Conservation (phyloP, 2,888 invertebrate genomes). For the Isotomurus palustris region DNA sequence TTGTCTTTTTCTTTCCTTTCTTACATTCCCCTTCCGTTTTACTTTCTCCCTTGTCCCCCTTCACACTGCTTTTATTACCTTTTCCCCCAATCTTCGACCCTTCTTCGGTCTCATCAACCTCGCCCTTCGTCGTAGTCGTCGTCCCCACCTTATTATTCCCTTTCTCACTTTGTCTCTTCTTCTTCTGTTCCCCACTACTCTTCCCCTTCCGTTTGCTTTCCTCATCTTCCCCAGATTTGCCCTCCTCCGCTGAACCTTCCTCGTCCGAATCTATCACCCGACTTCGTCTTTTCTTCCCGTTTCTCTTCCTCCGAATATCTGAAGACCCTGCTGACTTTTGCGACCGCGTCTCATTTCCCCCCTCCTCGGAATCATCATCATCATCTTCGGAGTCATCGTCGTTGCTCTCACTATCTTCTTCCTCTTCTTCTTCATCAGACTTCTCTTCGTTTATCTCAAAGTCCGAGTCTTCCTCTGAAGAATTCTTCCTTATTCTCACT, state of each 20-base stretch:
- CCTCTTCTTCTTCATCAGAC: conserved; percentile 37
- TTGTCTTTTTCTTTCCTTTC: conserved; percentile 16
- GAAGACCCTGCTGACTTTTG: conserved; percentile 24
- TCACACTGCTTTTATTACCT: conserved; percentile 10
- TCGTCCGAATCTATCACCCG: conserved; percentile 26
- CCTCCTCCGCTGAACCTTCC: conserved; percentile 11
- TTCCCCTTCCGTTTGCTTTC: neutral
- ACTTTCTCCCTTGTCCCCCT: conserved; percentile 9
- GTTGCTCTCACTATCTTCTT: conserved; percentile 46
- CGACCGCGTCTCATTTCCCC: conserved; percentile 43
- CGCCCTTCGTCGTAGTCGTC: too few species aligned
- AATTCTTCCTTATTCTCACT: conserved; percentile 35
- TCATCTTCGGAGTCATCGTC: conserved; percentile 33
- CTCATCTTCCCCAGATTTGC: conserved; percentile 9
- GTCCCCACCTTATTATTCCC: neutral
- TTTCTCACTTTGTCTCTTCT: neutral
- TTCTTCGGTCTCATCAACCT: conserved; percentile 17
- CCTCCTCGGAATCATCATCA: conserved; percentile 40
- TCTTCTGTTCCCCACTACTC: conserved; percentile 1
- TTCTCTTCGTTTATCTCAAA: conserved; percentile 50
- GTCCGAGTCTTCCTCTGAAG: conserved; percentile 59
- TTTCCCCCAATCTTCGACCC: neutral
- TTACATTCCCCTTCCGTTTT: conserved; percentile 8
- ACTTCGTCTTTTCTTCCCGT: conserved; percentile 18
- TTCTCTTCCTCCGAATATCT: conserved; percentile 16